Evolutionary conservation across 2,113 vertebrate species (phyloP).

Genomic region (Tonatia bakeri): DNA sequence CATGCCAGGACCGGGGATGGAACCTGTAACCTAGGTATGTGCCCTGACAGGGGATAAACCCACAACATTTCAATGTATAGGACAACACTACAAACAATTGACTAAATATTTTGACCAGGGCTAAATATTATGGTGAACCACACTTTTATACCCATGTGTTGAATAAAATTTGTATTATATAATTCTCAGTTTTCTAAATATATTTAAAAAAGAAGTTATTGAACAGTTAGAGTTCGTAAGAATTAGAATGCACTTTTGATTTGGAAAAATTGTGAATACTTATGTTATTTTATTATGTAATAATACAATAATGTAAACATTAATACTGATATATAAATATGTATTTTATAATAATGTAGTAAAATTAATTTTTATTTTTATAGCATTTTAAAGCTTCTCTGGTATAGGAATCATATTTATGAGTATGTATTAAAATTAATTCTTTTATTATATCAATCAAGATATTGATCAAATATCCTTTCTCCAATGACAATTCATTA

Average conservation of each 20-base stretch:
- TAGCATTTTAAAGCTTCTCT: background rate
- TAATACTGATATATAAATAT: background rate
- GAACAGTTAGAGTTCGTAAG: background rate
- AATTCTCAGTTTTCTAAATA: background rate
- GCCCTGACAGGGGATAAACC: too few species aligned
- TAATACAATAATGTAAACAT: background rate
- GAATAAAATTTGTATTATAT: background rate
- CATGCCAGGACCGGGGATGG: too few species aligned
- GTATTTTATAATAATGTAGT: background rate
- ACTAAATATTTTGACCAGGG: too few species aligned
- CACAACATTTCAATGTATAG: too few species aligned
- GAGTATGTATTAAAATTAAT: background rate
- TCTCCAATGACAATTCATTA: background rate
- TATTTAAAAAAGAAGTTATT: background rate
- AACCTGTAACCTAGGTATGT: too few species aligned
- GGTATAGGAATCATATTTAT: background rate
- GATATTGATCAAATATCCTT: background rate
- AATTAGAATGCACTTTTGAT: background rate
- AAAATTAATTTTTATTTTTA: background rate
- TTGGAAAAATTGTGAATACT: background rate
- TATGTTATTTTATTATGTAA: background rate
- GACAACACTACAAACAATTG: too few species aligned
- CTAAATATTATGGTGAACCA: background rate
- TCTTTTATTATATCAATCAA: background rate
- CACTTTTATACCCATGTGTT: background rate